Conservation (phyloP, 2,797 vertebrate species). For the Myiothlypis coronata region DNA sequence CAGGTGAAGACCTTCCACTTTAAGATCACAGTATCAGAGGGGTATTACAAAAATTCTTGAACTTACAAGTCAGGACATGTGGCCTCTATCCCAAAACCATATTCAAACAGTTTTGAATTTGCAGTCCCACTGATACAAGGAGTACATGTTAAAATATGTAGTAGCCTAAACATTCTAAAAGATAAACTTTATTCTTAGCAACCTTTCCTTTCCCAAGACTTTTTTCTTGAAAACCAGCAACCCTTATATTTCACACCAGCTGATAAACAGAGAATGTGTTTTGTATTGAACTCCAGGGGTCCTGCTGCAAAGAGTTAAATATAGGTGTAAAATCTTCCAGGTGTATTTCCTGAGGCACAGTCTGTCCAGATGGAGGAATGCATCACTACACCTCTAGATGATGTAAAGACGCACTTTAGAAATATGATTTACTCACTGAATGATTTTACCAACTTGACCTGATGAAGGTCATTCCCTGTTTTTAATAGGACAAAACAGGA, state of each 20-base stretch:
- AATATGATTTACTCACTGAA: not conserved
- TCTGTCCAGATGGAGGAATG: not conserved
- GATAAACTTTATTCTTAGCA: not conserved
- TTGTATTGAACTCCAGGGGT: not conserved
- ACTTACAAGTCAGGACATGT: not conserved
- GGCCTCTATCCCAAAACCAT: not conserved
- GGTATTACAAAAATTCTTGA: not conserved
- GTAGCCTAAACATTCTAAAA: not conserved
- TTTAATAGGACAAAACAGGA: not conserved
- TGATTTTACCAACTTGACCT: not conserved
- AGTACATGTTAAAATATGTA: not conserved
- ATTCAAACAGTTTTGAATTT: not conserved
- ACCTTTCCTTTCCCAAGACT: not conserved
- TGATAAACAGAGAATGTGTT: not conserved
- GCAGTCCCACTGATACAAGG: fast-evolving
- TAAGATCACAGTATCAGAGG: not conserved
- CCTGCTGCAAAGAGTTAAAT: not conserved
- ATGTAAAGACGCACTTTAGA: not conserved
- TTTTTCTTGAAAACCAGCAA: not conserved
- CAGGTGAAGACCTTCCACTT: not conserved
- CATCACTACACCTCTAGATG: not conserved
- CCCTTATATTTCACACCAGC: not conserved
- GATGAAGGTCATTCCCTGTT: not conserved
- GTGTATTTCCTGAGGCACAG: not conserved
- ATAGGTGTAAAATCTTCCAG: not conserved